Evolutionary conservation across 2,888 invertebrate genomes (phyloP).

Genomic region (Pristionchus japonicus): DNA sequence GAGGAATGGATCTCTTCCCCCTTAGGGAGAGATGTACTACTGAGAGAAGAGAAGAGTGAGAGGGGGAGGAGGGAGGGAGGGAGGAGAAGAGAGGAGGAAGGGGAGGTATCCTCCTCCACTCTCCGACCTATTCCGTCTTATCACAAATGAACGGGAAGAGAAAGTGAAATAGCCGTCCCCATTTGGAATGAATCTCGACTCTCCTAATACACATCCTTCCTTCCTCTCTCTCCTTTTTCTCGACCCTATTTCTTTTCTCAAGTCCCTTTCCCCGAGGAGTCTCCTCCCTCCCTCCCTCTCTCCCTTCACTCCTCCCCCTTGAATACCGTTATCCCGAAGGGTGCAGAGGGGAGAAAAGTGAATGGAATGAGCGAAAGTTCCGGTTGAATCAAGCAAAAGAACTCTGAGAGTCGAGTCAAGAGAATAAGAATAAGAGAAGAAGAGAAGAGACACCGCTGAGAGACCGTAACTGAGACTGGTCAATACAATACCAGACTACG

Average conservation of each 20-base stretch:
- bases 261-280: too few relatives aligned
- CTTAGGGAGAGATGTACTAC: neutral
- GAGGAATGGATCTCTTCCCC: neutral
- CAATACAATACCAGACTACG: neutral
- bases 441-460: neutral
- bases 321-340: too few relatives aligned
- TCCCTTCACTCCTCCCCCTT: neutral
- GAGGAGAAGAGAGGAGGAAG: constrained; percentile 29
- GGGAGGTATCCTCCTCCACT: neutral
- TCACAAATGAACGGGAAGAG: constrained; percentile 17
- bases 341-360: neutral
- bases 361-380: constrained; percentile 2
- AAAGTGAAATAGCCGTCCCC: constrained; percentile 27
- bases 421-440: neutral
- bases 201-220: constrained; percentile 5
- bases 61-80: constrained; percentile 11
- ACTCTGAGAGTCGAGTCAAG: constrained; percentile 2
- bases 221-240: constrained; percentile 40
- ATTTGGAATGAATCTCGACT: neutral
- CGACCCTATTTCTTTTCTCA: neutral
- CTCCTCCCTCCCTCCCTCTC: neutral
- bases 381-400: neutral
- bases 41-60: constrained; percentile 23
- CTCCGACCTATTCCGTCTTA: constrained; percentile 4
- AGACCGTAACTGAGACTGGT: neutral